Base-by-base conservation (phyloP, 2,113 vertebrate genomes). In the Menura novaehollandiae region DNA sequence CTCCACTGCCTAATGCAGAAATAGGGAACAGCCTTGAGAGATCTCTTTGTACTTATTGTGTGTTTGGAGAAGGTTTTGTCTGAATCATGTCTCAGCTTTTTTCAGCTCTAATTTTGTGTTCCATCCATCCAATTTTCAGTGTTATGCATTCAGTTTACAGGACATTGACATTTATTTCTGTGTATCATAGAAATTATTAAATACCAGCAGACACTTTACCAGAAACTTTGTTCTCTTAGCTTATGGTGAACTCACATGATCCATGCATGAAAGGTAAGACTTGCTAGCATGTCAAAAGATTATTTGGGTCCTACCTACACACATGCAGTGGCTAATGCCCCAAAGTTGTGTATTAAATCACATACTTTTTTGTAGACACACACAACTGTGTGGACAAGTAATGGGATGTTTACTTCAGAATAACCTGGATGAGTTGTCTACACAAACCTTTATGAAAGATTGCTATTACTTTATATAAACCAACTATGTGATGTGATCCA, bases 281-380 rank as follows among this genome's bases (percentile, higher is more conserved):
- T 88, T 96, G 73, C 88, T 96, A 87, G 89, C 81, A 86, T 43
- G 24, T 63, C 72, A 86, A 24, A 92, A 95, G 93, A 91, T 81
- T 81, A 30, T 91, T 88, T 92, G 37, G 33, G 55, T 88, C 56
- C 52, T 74, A 69, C 64, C 35, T 86, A 88, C 46, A 22, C 56
- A 24, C 21, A 37, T 60, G 44, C 67, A 59, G 32, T 32, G 10
- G 13, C 44, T 59, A 59, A 75, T 4, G 4, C 11, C 47, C 69
- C 44, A 56, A 63, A 91, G 41, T 32, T 64, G 47, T 85, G 23
- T 64, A 51, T 89, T 74, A 41, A 78, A 79, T 93, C 92, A 78
- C 0, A 0, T 53, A 37, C 59, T 68, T 87, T 86, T 93, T 94
- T 78, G 91, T 55, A 77, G 82, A 77, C 58, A 92, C 58, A 92